Evolutionary conservation across 1,140 invertebrate genomes (phyloP), one percentile per base, ranked within the genome.

Genomic region (Papilio glaucus): DNA sequence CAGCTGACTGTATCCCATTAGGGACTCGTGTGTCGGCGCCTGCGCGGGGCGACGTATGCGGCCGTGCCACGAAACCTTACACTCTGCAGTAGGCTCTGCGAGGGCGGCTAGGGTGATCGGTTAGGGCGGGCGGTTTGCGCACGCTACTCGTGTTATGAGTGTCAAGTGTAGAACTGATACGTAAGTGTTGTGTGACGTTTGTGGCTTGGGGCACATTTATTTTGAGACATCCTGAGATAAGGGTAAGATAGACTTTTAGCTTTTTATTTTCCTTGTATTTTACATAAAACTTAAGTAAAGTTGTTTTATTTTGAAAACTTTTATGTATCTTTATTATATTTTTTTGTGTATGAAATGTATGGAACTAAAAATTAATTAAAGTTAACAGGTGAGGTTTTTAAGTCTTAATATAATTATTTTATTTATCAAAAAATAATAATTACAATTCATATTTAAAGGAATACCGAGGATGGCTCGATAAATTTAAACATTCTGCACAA

Each of bases 1-100:
- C 87, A 89, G 87, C 87, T 89, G 87, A 86, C 82, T 83, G 72
- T 78, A 84, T 82, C 82, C 84, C 78, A 85, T 85, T 85, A 76
- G 74, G 76, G 75, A 42, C 42, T 69, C 62, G 72, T 53, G 63
- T 74, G 69, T 29, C 72, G 41, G 71, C 85, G 83, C 85, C 79
- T 83, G 86, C 86, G 87, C 77, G 61, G 1, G 8, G 9, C 71
- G n/a, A 8, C 10, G 12, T 6, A 21, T 75, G 76, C 73, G 76
- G 76, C 76, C 72, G 77, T 76, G 61, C 70, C 74, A 73, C 53
- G 71, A 60, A 74, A 67, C 41, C 73, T 74, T 57, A 42, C 62
- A 53, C 72, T 80, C 80, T 75, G 80, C 80, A 82, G 78, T 82
- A 78, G 61, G 75, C 74, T 68, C 45, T 33, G 41, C 33, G 39